Evolutionary conservation across 2,797 vertebrate genomes (phyloP).

Genomic region (Chrosomus eos): DNA sequence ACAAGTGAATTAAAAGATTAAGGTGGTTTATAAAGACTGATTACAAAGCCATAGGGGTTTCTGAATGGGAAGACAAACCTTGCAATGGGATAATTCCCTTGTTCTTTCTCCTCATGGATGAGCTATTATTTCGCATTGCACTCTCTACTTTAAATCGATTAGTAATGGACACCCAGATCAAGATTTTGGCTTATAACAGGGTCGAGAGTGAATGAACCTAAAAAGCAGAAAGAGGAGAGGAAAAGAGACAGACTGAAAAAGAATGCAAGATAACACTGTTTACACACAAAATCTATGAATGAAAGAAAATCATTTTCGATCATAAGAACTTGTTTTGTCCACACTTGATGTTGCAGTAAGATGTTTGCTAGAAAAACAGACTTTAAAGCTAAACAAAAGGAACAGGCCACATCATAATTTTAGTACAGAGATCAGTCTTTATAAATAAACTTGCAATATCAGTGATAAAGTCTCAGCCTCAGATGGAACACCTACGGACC

Average conservation of each 20-base stretch:
- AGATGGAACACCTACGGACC: slow-evolving; percentile 18
- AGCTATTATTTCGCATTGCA: slow-evolving; percentile 67
- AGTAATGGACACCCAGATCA: slow-evolving; percentile 60
- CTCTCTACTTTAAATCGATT: slow-evolving; percentile 64
- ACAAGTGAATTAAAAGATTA: slow-evolving; percentile 88
- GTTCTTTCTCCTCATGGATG: slow-evolving; percentile 69
- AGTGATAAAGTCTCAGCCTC: slow-evolving; percentile 23
- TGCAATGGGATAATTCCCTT: slow-evolving; percentile 78
- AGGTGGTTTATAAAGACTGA: slow-evolving; percentile 84
- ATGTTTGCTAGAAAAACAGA: neutral
- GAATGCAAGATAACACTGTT: neutral
- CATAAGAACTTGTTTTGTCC: neutral
- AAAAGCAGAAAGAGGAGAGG: neutral
- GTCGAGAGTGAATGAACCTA: slow-evolving; percentile 42
- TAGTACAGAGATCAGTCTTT: neutral
- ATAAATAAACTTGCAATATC: slow-evolving; percentile 30
- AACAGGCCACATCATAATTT: neutral
- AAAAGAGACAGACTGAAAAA: slow-evolving; percentile 2
- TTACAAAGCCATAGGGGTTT: slow-evolving; percentile 82
- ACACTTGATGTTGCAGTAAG: too few relatives aligned
- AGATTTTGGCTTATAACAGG: slow-evolving; percentile 52
- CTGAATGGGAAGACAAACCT: slow-evolving; percentile 80
- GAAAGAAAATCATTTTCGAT: neutral
- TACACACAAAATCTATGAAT: neutral
- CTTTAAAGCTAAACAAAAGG: slow-evolving; percentile 7